phyloP scores from a whole-genome alignment of 2,888 invertebrate genomes.

The Dilophus febrilis region DNA sequence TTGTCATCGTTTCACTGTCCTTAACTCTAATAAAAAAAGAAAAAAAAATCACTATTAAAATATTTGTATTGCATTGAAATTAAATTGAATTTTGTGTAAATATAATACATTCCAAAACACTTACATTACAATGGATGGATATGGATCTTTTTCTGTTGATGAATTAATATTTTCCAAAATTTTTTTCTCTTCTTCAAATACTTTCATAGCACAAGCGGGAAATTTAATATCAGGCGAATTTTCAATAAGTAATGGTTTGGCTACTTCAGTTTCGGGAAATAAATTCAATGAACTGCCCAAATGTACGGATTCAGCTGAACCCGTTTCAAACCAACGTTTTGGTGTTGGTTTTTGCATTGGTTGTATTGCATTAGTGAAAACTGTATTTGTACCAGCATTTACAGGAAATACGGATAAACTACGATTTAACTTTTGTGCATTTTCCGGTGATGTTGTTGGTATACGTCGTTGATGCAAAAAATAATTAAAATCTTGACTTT shows the following conservation, averaged over 20 bases:
- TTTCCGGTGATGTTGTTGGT: neutral
- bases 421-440: neutral
- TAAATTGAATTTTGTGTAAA: too few species aligned
- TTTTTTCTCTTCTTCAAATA: conserved; percentile 4
- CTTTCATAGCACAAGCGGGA: conserved; percentile 3
- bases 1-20: neutral
- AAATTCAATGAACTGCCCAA: conserved; percentile 43
- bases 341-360: neutral
- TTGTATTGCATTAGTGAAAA: neutral
- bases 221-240: neutral
- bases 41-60: too few species aligned
- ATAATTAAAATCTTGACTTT: neutral
- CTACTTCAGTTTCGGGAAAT: conserved; percentile 19
- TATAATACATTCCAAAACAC: too few species aligned
- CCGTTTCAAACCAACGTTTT: conserved; percentile 35
- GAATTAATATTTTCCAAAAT: conserved; percentile 1
- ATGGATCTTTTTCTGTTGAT: neutral
- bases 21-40: neutral
- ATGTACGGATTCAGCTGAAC: conserved; percentile 33
- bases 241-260: too few species aligned
- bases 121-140: too few species aligned
- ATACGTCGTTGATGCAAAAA: neutral
- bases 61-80: too few species aligned
- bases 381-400: neutral
- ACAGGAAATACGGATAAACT: neutral